Evolutionary conservation across 2,113 vertebrate genomes (phyloP).

Genomic region (Triplophysa dalaica): DNA sequence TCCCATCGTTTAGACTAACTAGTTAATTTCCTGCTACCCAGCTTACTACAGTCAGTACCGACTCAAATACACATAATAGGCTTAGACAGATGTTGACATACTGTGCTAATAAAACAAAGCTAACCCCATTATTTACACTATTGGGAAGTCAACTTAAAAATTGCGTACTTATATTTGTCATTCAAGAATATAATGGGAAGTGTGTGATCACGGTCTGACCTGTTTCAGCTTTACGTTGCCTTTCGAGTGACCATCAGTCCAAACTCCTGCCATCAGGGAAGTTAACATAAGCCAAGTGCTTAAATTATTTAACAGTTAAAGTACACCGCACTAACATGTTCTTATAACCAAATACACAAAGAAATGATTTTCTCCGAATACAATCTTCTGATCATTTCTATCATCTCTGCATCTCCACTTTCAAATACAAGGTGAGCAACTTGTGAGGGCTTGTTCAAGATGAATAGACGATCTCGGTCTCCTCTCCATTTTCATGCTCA

Average conservation of each 20-base stretch:
- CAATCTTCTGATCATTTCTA: not conserved
- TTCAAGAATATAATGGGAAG: not conserved
- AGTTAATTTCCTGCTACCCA: not conserved
- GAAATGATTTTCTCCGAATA: not conserved
- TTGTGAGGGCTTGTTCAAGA: constrained; percentile 40
- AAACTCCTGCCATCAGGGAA: not conserved
- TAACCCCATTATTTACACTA: not conserved
- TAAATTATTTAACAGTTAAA: not conserved
- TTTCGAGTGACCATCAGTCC: constrained; percentile 3
- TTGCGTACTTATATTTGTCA: not conserved
- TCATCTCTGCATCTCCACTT: too few species aligned
- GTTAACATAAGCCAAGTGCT: not conserved
- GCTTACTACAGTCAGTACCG: not conserved
- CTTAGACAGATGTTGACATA: not conserved
- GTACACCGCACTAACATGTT: not conserved
- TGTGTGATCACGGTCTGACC: not conserved
- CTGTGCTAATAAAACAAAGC: not conserved
- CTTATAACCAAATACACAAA: not conserved
- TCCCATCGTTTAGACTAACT: not conserved
- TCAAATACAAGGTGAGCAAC: not conserved
- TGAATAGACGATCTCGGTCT: constrained; percentile 44
- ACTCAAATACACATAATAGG: not conserved
- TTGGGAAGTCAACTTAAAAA: not conserved
- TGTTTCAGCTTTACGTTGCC: not conserved
- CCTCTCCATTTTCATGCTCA: constrained; percentile 53